Base-by-base conservation (phyloP, 2,888 invertebrate genomes). In the Hydrotaea cyrtoneurina region DNA sequence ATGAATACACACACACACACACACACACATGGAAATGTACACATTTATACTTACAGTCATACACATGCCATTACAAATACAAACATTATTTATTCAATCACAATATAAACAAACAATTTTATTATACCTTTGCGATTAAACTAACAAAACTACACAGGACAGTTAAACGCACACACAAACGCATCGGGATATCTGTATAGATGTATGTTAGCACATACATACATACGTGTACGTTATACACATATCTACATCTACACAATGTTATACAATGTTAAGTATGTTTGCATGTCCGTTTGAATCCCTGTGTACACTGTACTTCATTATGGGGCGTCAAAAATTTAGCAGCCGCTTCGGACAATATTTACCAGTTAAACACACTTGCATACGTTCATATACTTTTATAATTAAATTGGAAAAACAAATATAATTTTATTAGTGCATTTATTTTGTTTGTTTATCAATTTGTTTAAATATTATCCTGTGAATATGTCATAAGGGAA, bases 51-150 rank as follows among this genome's bases (percentile, higher is more conserved):
- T 21, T n/a, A n/a, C 21, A 36, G 3, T 23, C 59, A 62, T 46
- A 62, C 8, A 69, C 13, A 19, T 11, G 21, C 55, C 55, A 50
- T 36, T 59, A 59, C 19, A 71, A 64, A 75, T 64, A 81, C 83
- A 86, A 87, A 87, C 83, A 86, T 86, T 87, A 87, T 86, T 87
- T 87, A 86, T 87, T 86, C 86, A 88, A 86, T 86, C 86, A 80
- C 77, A 86, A 87, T 74, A 86, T 86, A 87, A 87, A 88, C 86
- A 87, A 85, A 87, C 80, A 78, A 87, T 87, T 86, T 87, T 84
- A 86, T 86, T 87, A 86, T 79, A 83, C 86, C 80, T 81, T 76
- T 73, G 77, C 39, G 76, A 77, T 71, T 53, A 31, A 46, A 66
- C 66, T 21, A 69, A 69, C 69, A 69, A 69, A 69, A 43, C 69